Base-by-base conservation (phyloP, 2,113 vertebrate species). In the Girardinichthys multiradiatus region DNA sequence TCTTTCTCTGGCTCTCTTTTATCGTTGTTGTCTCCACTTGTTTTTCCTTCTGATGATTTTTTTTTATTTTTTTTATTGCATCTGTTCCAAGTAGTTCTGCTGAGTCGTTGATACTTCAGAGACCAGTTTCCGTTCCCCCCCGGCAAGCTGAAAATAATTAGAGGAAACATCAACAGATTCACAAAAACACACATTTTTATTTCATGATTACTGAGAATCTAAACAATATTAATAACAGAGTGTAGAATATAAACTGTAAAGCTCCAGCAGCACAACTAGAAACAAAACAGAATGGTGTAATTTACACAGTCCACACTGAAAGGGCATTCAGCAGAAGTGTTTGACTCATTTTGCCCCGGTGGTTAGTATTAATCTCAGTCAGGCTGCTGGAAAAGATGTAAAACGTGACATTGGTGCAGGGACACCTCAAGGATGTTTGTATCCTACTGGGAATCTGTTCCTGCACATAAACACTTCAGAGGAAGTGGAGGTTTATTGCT, bases 121-220 rank as follows among this genome's bases (percentile, higher is more conserved):
- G 8, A 7, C 26, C 6, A 19, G 14, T 5, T 58, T n/a, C n/a
- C n/a, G 42, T 24, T 2, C 13, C n/a, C 5, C 2, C 27, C 39
- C 48, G 4, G n/a, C n/a, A n/a, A 0, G 2, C 37, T 30, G 37
- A 30, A 30, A 30, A 31, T 29, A 48, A 45, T 7, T 11, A 58
- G n/a, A 35, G 19, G 10, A 70, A 31, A 62, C 8, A 42, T 9
- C 26, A 61, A 19, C 3, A 26, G 17, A 26, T 64, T 57, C 70
- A 82, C 65, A 13, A 5, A 69, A 75, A 77, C 73, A 62, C 62
- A 57, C 3, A 61, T 74, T 86, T n/a, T 84, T 81, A 78, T 72
- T 79, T 33, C 57, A 29, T 24, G 4, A 17, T 29, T 42, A 39
- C 33, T 29, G 68, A 42, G 26, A 39, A 28, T 64, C 60, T 60